These are phyloP conservation scores for Tipula helvola DNA, from an alignment of 2,888 invertebrate genomes.

Conservation along the genomic window DNA sequence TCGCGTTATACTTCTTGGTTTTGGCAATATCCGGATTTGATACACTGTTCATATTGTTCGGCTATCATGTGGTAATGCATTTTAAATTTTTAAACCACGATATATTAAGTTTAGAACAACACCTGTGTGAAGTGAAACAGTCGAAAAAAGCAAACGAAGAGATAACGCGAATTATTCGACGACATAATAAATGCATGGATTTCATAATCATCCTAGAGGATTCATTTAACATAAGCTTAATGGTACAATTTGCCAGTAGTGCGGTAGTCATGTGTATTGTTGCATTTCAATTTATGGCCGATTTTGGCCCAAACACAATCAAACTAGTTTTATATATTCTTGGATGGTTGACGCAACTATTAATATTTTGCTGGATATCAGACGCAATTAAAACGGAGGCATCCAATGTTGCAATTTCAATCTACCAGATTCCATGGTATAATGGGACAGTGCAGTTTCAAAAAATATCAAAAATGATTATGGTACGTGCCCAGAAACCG, in stretches of 20 bases:
- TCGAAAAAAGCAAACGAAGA: neutral
- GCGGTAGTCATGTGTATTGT: slow-evolving; percentile 5
- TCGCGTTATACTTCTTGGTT: neutral
- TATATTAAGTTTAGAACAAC: neutral
- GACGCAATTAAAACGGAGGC: slow-evolving; percentile 6
- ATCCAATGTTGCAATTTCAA: neutral
- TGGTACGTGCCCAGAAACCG: slow-evolving; percentile 11
- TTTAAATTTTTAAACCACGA: slow-evolving; percentile 8
- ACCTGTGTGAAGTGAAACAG: neutral
- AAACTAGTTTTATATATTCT: neutral
- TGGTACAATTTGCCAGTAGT: neutral
- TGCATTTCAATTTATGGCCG: neutral
- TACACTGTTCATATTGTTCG: neutral
- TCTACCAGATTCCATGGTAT: slow-evolving; percentile 13
- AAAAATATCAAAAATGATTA: slow-evolving; percentile 8
- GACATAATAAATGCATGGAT: neutral
- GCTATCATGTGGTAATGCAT: neutral
- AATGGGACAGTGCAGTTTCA: slow-evolving; percentile 5
- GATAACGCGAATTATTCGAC: neutral
- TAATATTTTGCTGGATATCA: neutral
- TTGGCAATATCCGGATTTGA: neutral
- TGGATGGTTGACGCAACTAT: neutral
- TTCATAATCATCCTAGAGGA: neutral
- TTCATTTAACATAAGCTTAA: neutral
- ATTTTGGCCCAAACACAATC: slow-evolving; percentile 5